These are phyloP conservation scores for Torymus tubicola DNA, from an alignment of 2,888 invertebrate genomes.

Conservation along the genomic window DNA sequence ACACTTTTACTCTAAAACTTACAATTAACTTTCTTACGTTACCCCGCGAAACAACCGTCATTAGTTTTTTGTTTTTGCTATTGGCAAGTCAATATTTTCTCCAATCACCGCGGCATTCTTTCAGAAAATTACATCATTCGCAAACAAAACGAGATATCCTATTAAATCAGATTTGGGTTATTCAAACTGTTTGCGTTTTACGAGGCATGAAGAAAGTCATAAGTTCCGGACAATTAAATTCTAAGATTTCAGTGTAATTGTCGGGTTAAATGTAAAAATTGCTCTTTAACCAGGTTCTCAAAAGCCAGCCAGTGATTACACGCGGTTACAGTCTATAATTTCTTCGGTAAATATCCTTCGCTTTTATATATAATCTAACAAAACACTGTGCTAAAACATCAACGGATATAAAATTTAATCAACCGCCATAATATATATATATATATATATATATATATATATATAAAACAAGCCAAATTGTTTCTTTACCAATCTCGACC, in stretches of 20 bases:
- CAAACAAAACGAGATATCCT: constrained; percentile 36
- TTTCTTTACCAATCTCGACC: no score
- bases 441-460: no score
- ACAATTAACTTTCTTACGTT: background rate
- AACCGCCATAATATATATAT: no score
- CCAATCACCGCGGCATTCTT: constrained; percentile 1
- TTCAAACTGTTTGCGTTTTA: constrained; percentile 26
- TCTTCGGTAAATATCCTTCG: background rate
- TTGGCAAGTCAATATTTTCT: no score
- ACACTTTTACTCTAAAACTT: background rate
- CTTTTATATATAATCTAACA: background rate
- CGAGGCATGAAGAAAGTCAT: constrained; percentile 38
- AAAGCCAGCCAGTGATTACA: background rate
- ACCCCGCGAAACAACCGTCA: no score
- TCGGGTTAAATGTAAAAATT: background rate
- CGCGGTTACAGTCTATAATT: constrained; percentile 1
- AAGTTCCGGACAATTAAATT: constrained; percentile 49
- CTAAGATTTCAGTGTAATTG: constrained; percentile 27
- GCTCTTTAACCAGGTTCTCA: no score
- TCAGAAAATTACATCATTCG: constrained; percentile 11
- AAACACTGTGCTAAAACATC: no score
- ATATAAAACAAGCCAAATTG: no score
- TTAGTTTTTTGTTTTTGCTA: no score
- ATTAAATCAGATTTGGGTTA: constrained; percentile 37
- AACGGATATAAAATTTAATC: no score